These are phyloP conservation scores for Neocrepidodera transversa DNA, from an alignment of 2,888 invertebrate species.

Conservation along the genomic window DNA sequence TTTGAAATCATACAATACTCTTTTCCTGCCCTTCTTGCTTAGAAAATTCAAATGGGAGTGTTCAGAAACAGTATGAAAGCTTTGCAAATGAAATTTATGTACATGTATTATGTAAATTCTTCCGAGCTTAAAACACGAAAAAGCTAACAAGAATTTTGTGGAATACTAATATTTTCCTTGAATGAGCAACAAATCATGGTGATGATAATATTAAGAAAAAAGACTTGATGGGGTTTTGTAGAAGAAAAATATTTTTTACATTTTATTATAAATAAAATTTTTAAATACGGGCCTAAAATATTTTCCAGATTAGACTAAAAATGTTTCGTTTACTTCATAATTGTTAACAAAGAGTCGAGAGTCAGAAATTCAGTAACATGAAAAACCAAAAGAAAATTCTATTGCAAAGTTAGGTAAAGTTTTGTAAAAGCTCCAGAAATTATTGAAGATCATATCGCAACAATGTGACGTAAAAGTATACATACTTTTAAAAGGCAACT, in stretches of 20 bases:
- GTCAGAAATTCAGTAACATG: too few species aligned
- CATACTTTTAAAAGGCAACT: constrained; percentile 24
- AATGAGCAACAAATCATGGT: constrained; percentile 30
- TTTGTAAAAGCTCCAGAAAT: constrained; percentile 10
- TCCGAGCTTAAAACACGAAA: constrained; percentile 29
- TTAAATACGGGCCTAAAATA: too few species aligned
- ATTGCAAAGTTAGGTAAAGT: background rate
- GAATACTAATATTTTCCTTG: constrained; percentile 31
- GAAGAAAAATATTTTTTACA: too few species aligned
- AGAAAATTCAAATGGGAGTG: constrained; percentile 27
- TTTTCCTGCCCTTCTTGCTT: constrained; percentile 25
- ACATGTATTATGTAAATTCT: constrained; percentile 33
- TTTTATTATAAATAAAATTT: too few species aligned
- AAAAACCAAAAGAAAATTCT: background rate
- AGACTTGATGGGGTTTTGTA: background rate
- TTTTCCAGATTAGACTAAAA: too few species aligned
- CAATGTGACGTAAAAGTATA: constrained; percentile 22
- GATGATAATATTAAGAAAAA: constrained; percentile 12
- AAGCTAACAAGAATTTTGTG: constrained; percentile 29
- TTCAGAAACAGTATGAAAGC: constrained; percentile 31
- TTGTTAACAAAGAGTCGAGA: too few species aligned
- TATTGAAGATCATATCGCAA: constrained; percentile 28
- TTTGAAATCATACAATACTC: constrained; percentile 28
- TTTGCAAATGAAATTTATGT: constrained; percentile 32
- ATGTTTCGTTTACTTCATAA: too few species aligned